Evolutionary conservation across 2,797 vertebrate species (phyloP), one percentile per base, ranked within the genome.

Genomic region (Lacerta agilis): DNA sequence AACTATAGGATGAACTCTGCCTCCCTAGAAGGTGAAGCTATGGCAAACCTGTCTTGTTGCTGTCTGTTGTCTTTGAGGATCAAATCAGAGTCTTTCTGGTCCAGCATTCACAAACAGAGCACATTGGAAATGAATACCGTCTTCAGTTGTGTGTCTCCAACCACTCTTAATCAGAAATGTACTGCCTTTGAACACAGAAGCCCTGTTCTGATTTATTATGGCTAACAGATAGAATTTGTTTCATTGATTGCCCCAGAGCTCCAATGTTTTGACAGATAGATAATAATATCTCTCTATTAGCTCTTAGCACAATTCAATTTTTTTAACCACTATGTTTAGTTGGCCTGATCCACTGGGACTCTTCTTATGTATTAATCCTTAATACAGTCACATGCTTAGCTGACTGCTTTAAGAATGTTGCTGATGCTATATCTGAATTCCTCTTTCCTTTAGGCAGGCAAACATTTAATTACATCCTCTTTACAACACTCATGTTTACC

Each of bases 331-430:
- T 9, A 15, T 27, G 43, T 85, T 85, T 41, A n/a, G 49, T 64
- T 23, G 61, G 61, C 18, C 61, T 64, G 20, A 64, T 23, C 17
- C 18, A 64, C 17, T 18, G 20, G 61, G 61, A 61, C 61, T 23
- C 61, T 55, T 10, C 49, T 64, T 64, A 4, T 2, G 61, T 64
- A n/a, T n/a, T n/a, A n/a, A n/a, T n/a, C 18, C 61, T 61, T 36
- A 45, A 27, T 41, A 82, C 10, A 67, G 1, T 18, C 0, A 0
- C 29, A 15, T 73, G 3, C 58, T 88, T 77, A 10, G 49, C 10
- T 78, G 38, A 38, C 23, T 69, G 17, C 29, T 86, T 90, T 71
- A 79, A 83, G 25, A 23, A 25, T 58, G 33, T n/a, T 84, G 90
- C 29, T 79, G 71, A 2, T 86, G 41, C 43, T 1, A 11, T 80